Base-by-base conservation (phyloP, 1,140 invertebrate species). In the Diachasma alloeum region DNA sequence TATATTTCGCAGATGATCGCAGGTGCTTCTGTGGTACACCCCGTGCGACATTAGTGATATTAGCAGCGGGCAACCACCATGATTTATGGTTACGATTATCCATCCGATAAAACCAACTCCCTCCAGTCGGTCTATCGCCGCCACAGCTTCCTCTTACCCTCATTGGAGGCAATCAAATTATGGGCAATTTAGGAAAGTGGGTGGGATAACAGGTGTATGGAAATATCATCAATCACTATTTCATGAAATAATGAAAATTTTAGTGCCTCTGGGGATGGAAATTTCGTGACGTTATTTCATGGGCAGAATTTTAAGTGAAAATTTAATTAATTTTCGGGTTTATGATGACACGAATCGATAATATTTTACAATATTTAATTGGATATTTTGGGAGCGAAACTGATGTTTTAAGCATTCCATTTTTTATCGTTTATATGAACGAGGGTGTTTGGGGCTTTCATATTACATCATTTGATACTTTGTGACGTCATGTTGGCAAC, bases 51-150 rank as follows among this genome's bases (percentile, higher is more conserved):
- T 63, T 63, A 63, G 59, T 63, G 59, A 63, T 63, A 63, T 63
- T 63, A 63, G 59, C 59, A 63, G 59, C 19, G 59, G 19, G 59
- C 59, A 26, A 63, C 59, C 59, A 31, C 59, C 24, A 63, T 63
- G 59, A 63, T 63, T 63, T 63, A 63, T 63, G 59, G 59, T 63
- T 63, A 63, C 59, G 59, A 63, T 63, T 63, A 63, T 63, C 59
- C 59, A 26, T 13, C 59, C 59, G 59, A 11, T 63, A 63, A 63
- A 63, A 63, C 22, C 53, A 59, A 59, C 48, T 56, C 48, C 48
- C 59, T 63, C 59, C 5, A 31, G 48, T 53, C 22, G 59, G 59
- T 63, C 59, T 63, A 63, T 63, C 19, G 59, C 48, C n/a, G 4
- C 48, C 48, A 4, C n/a, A 19, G 19, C 24, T 63, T 26, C 59